phyloP scores from a whole-genome alignment of 2,797 vertebrate species.

The Phataginus tricuspis region DNA sequence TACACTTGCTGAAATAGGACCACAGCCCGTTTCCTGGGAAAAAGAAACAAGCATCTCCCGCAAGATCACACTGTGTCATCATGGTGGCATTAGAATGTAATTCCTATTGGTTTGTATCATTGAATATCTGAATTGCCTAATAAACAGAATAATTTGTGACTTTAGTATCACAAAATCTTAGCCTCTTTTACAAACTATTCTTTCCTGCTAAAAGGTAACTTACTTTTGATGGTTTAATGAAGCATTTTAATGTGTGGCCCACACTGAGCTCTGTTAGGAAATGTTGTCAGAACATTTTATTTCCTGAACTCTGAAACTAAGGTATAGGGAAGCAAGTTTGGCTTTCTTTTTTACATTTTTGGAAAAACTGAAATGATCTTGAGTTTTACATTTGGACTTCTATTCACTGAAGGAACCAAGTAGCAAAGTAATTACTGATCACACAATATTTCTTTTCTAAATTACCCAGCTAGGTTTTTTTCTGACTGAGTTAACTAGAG shows the following conservation, averaged over 20 bases:
- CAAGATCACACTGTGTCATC: background rate
- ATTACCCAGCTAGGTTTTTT: background rate
- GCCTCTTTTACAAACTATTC: conserved; percentile 54
- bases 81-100: background rate
- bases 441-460: background rate
- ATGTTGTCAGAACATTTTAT: conserved; percentile 50
- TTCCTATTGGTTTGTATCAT: conserved; percentile 3
- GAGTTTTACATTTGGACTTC: background rate
- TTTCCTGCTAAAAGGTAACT: conserved; percentile 61
- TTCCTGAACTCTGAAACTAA: conserved; percentile 32
- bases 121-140: conserved; percentile 32
- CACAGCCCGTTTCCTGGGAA: background rate
- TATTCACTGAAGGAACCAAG: background rate
- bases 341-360: conserved; percentile 3
- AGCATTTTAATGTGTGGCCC: conserved; percentile 67
- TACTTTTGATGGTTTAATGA: conserved; percentile 71
- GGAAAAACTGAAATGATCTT: background rate
- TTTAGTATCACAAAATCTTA: conserved; percentile 38
- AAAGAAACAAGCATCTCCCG: background rate
- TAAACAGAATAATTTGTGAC: conserved; percentile 35
- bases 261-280: conserved; percentile 25
- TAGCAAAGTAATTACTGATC: conserved; percentile 19
- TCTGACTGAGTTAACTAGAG: background rate
- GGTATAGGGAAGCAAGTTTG: background rate
- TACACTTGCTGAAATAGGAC: background rate